These are phyloP conservation scores for Rafetus swinhoei DNA, from an alignment of 2,113 vertebrate species.

Conservation along the genomic window DNA sequence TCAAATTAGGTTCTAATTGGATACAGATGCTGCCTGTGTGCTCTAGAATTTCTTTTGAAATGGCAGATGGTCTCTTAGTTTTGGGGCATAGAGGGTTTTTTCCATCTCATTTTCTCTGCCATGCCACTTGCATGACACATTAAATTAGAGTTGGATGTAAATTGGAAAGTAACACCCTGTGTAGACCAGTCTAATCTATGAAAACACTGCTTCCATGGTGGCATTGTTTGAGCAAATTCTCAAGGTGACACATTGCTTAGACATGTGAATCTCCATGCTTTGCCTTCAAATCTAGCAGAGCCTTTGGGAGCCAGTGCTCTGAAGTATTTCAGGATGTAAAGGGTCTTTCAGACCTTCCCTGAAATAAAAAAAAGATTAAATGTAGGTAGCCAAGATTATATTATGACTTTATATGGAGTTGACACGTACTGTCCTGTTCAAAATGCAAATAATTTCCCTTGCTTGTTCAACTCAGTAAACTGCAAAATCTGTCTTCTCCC, in stretches of 20 bases:
- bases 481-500: constrained; percentile 39
- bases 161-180: constrained; percentile 51
- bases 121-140: constrained; percentile 65
- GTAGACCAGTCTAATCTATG: not conserved
- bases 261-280: not conserved
- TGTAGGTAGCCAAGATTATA: not conserved
- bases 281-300: not conserved
- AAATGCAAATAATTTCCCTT: not conserved
- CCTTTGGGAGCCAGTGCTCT: not conserved
- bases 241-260: not conserved
- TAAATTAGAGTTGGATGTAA: constrained; percentile 63
- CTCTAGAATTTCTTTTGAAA: constrained; percentile 69
- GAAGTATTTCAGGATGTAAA: not conserved
- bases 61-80: constrained; percentile 64
- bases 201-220: not conserved
- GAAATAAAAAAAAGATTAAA: not conserved
- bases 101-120: constrained; percentile 57
- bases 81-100: constrained; percentile 36
- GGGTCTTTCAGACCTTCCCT: not conserved
- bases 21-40: constrained; percentile 60
- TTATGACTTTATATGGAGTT: not conserved
- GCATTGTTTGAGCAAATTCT: not conserved
- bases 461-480: constrained; percentile 33
- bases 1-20: constrained; percentile 66
- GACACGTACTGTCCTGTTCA: not conserved